These are phyloP conservation scores for Caenorhabditis inopinata DNA, from an alignment of 1,140 invertebrate species.

Conservation along the genomic window DNA sequence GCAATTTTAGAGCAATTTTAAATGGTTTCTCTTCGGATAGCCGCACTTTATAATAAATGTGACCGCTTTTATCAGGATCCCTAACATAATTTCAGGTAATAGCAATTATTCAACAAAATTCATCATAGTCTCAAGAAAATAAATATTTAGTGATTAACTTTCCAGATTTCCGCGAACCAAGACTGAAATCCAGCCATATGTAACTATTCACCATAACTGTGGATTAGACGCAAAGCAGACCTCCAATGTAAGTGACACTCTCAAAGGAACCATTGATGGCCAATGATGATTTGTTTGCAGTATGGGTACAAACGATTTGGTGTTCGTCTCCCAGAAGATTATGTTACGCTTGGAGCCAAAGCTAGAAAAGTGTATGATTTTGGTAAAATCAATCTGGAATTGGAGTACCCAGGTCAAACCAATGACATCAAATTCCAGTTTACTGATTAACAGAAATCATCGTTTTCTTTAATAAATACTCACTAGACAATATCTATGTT, in stretches of 20 bases:
- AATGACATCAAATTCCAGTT: conserved; percentile 21
- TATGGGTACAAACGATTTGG: conserved; percentile 28
- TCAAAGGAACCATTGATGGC: background rate
- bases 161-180: conserved; percentile 33
- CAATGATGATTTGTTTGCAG: background rate
- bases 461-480: background rate
- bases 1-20: too few species aligned
- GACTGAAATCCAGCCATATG: conserved; percentile 36
- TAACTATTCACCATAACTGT: conserved; percentile 34
- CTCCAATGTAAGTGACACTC: background rate
- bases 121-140: too few species aligned
- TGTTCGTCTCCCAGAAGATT: conserved; percentile 35
- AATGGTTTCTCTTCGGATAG: too few species aligned
- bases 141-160: too few species aligned
- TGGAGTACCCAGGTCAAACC: conserved; percentile 27
- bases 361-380: conserved; percentile 36
- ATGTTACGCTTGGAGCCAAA: conserved; percentile 33
- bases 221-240: background rate
- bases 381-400: conserved; percentile 25
- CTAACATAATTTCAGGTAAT: too few species aligned
- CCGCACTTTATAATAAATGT: too few species aligned
- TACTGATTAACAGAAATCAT: background rate
- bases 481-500: too few species aligned
- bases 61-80: too few species aligned
- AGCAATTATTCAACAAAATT: too few species aligned